Percentiles rank a stretch among this genome's conserved stretches.
These are phyloP conservation scores for Phocoena sinus DNA, from an alignment of 2,113 vertebrate species.

Conservation along the genomic window DNA sequence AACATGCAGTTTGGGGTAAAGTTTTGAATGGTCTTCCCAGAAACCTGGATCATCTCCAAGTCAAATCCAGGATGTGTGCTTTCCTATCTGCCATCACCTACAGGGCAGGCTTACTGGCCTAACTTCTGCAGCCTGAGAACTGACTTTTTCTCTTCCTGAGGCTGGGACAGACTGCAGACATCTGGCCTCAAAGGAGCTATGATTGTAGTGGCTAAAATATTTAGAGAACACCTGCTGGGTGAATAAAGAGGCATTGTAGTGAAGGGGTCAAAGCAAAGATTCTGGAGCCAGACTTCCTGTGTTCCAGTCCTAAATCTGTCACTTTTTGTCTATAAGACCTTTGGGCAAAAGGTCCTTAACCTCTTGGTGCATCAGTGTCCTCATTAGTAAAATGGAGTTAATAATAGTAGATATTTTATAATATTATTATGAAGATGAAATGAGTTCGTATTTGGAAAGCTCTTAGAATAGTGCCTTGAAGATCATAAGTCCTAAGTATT, in stretches of 20 bases:
- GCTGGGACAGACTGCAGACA: not conserved
- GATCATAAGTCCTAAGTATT: not conserved
- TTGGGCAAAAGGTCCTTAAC: not conserved
- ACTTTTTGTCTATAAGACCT: not conserved
- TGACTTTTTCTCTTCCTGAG: not conserved
- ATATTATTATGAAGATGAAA: not conserved
- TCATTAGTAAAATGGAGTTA: not conserved
- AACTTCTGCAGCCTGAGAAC: not conserved
- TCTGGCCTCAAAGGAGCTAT: not conserved
- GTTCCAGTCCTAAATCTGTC: not conserved
- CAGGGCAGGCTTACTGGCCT: not conserved
- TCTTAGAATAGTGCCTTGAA: not conserved
- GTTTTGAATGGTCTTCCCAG: slow-evolving; percentile 5
- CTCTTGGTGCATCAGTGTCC: not conserved
- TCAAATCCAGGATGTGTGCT: not conserved
- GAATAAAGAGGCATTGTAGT: not conserved
- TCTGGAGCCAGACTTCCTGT: not conserved
- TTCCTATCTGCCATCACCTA: not conserved
- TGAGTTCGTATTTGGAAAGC: not conserved
- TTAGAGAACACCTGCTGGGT: not conserved
- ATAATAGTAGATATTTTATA: not conserved
- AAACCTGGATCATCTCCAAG: not conserved
- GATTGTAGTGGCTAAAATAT: not conserved
- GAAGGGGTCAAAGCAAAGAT: not conserved
- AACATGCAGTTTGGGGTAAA: not conserved